Conservation (phyloP, 2,113 vertebrate genomes). For the Sus scrofa region DNA sequence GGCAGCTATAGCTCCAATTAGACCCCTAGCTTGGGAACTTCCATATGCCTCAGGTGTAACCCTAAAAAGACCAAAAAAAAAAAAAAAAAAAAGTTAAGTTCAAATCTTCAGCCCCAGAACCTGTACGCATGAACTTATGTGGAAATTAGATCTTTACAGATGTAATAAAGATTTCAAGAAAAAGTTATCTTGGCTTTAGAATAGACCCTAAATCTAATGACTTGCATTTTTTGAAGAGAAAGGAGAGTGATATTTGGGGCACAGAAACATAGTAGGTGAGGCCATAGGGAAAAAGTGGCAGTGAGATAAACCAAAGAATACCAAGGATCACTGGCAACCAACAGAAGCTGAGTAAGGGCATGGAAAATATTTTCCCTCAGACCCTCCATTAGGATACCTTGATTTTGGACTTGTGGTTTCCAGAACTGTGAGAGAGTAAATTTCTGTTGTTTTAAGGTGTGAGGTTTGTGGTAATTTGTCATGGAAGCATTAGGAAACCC, state of each 20-base stretch:
- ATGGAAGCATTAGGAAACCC: neutral
- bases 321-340: neutral
- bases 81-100: neutral
- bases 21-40: no score
- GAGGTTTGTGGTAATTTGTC: neutral
- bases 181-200: neutral
- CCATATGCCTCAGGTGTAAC: no score
- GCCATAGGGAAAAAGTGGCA: neutral
- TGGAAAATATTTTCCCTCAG: neutral
- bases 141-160: neutral
- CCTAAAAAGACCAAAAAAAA: no score
- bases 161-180: neutral
- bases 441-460: neutral
- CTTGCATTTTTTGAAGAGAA: neutral
- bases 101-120: neutral
- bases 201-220: neutral
- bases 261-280: neutral
- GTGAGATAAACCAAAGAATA: neutral
- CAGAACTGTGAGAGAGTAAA: neutral
- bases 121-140: neutral
- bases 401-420: neutral
- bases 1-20: no score
- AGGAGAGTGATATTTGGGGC: neutral
- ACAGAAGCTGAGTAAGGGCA: accelerated
- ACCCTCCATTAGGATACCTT: neutral